phyloP scores from a whole-genome alignment of 2,888 invertebrate species.

The Machimus rusticus region DNA sequence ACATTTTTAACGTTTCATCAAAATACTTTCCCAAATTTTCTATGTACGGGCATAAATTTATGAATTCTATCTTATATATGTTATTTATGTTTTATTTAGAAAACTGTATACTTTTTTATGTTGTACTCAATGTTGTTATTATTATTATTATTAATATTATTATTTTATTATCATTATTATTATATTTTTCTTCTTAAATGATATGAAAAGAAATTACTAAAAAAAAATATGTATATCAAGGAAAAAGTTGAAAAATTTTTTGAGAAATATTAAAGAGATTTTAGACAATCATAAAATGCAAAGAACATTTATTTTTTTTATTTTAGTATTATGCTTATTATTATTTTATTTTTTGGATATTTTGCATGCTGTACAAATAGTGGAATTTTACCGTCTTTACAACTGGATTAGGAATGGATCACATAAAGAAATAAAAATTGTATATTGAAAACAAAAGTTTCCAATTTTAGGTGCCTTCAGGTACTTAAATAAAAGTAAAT shows the following conservation, averaged over 20 bases:
- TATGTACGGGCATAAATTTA: not conserved
- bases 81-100: not conserved
- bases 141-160: too few species aligned
- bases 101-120: not conserved
- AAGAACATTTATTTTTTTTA: not conserved
- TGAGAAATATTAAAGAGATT: not conserved
- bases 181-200: not conserved
- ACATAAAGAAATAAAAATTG: not conserved
- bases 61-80: not conserved
- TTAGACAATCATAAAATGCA: not conserved
- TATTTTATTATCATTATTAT: too few species aligned
- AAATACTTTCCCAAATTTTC: not conserved
- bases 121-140: not conserved
- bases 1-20: not conserved
- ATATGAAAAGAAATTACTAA: not conserved
- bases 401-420: not conserved
- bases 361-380: not conserved
- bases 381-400: not conserved
- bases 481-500: too few species aligned
- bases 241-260: not conserved
- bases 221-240: not conserved
- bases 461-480: not conserved
- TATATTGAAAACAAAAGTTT: not conserved
- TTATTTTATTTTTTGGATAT: not conserved
- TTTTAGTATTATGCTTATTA: not conserved